Evolutionary conservation across 2,888 invertebrate genomes (phyloP).

Genomic region (Heliconius cydno): DNA sequence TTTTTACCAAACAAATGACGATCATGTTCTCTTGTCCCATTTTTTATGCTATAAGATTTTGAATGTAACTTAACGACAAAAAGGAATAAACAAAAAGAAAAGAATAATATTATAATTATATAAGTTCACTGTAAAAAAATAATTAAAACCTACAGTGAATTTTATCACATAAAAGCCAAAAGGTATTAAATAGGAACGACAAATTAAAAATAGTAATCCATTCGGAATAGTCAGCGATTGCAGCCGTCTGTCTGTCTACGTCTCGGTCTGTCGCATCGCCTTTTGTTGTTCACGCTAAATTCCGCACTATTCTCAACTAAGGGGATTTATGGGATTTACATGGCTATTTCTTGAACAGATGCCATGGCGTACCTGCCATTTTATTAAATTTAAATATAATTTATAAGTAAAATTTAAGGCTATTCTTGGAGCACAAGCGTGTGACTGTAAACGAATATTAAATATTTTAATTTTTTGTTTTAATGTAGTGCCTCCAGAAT

Average conservation of each 20-base stretch:
- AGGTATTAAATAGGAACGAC: conserved; percentile 14
- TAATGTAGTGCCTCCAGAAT: no score
- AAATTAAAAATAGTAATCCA: conserved; percentile 37
- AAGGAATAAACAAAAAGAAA: background rate
- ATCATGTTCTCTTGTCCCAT: background rate
- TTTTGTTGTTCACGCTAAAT: conserved; percentile 35
- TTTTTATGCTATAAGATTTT: background rate
- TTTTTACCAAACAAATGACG: background rate
- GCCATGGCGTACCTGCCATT: background rate
- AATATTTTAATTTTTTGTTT: no score
- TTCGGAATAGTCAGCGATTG: conserved; percentile 34
- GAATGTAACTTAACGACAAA: background rate
- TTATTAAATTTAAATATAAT: no score
- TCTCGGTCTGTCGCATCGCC: conserved; percentile 33
- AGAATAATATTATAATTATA: background rate
- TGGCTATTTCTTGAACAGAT: conserved; percentile 6
- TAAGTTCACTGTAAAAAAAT: background rate
- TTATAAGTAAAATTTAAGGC: no score
- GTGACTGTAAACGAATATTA: no score
- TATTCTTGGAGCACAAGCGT: no score
- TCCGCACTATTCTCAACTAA: conserved; percentile 25
- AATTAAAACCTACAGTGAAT: background rate
- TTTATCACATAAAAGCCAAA: background rate
- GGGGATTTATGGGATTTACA: conserved; percentile 24
- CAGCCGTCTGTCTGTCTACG: conserved; percentile 35